Conservation (phyloP, 2,113 vertebrate species). For the Labeo catla region DNA sequence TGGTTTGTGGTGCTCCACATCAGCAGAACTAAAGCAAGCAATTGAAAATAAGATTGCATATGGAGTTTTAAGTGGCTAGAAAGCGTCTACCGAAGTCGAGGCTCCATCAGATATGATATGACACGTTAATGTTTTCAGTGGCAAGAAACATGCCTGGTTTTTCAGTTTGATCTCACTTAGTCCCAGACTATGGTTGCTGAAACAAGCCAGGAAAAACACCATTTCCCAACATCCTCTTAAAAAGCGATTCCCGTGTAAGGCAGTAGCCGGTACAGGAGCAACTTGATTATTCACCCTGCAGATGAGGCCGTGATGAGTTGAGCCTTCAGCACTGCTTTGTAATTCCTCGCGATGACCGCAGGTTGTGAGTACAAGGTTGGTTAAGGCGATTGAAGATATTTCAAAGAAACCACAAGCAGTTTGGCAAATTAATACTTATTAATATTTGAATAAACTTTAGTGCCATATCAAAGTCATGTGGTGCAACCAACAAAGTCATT, state of each 20-base stretch:
- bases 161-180: not conserved
- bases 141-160: slow-evolving; percentile 25
- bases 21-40: slow-evolving; percentile 23
- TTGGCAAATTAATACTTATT: not conserved
- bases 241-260: slow-evolving; percentile 25
- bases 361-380: not conserved
- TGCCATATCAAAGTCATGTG: not conserved
- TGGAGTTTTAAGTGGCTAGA: slow-evolving; percentile 19
- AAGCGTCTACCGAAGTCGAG: not conserved
- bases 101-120: slow-evolving; percentile 36
- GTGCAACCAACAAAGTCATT: not conserved
- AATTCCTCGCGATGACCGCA: not conserved
- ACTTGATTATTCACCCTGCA: slow-evolving; percentile 17
- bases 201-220: slow-evolving; percentile 27
- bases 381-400: not conserved
- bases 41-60: slow-evolving; percentile 26
- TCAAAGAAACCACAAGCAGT: not conserved
- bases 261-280: not conserved
- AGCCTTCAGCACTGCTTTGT: not conserved
- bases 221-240: slow-evolving; percentile 2
- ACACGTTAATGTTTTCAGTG: slow-evolving; percentile 13
- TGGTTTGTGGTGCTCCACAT: slow-evolving; percentile 36
- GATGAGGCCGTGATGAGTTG: slow-evolving; percentile 3
- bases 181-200: slow-evolving; percentile 13
- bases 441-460: not conserved